phyloP scores from a whole-genome alignment of 2,113 vertebrate genomes.

The Microtus ochrogaster region DNA sequence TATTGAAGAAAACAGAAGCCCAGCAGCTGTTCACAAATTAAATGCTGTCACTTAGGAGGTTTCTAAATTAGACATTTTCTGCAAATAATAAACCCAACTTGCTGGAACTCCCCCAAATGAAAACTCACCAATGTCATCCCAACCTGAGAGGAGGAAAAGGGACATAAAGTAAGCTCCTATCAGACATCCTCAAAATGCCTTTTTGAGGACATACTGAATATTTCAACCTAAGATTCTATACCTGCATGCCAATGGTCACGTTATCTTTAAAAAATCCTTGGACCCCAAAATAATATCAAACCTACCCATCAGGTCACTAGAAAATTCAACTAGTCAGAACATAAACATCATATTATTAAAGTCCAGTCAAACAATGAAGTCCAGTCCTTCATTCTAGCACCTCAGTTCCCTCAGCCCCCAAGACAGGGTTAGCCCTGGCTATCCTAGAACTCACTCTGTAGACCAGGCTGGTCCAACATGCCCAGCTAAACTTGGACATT shows the following conservation, averaged over 20 bases:
- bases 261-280: conserved; percentile 1
- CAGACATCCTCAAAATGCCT: conserved; percentile 30
- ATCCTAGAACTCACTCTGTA: background rate
- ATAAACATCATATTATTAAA: background rate
- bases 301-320: background rate
- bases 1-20: conserved; percentile 26
- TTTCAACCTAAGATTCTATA: conserved; percentile 12
- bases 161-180: conserved; percentile 24
- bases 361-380: conserved; percentile 4
- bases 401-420: background rate
- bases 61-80: conserved; percentile 44
- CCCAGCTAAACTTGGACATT: background rate
- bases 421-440: background rate
- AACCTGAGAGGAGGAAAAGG: conserved; percentile 28
- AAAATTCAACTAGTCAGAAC: conserved; percentile 48
- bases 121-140: conserved; percentile 34
- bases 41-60: background rate
- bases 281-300: conserved; percentile 34
- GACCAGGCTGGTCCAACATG: background rate
- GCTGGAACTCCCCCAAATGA: background rate
- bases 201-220: background rate
- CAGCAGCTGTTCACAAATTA: conserved; percentile 34
- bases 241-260: conserved; percentile 22
- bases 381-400: background rate
- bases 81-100: conserved; percentile 38